A percentile compares a stretch with the other conserved stretches of the same genome.
Evolutionary conservation across 2,113 vertebrate genomes (phyloP).

Genomic region (Maccullochella peelii): DNA sequence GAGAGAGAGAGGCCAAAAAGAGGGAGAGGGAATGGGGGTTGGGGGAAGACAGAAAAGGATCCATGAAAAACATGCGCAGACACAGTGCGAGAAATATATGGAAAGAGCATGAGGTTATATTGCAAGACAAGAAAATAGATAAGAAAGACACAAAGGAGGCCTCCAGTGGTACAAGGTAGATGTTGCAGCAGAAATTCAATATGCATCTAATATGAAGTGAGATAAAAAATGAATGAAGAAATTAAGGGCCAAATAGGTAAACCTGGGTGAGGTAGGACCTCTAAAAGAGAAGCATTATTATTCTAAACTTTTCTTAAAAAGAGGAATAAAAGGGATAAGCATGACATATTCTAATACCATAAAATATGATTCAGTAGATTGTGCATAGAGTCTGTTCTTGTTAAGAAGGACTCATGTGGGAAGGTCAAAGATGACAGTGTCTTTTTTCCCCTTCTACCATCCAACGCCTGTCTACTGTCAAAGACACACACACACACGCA

Average conservation of each 20-base stretch:
- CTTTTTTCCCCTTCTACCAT: constrained; percentile 28
- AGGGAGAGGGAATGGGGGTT: constrained; percentile 31
- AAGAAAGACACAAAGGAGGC: constrained; percentile 42
- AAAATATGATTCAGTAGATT: constrained; percentile 44
- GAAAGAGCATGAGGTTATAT: constrained; percentile 40
- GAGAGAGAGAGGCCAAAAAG: constrained; percentile 49
- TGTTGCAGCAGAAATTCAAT: constrained; percentile 32
- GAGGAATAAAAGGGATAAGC: neutral
- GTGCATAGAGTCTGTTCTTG: constrained; percentile 39
- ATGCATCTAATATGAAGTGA: constrained; percentile 4
- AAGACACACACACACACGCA: constrained; percentile 36
- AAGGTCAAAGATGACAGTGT: constrained; percentile 76
- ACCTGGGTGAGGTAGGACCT: neutral
- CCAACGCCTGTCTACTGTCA: constrained; percentile 45
- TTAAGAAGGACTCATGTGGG: constrained; percentile 43
- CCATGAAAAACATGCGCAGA: constrained; percentile 47
- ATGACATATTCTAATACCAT: constrained; percentile 27
- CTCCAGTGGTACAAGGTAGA: constrained; percentile 55
- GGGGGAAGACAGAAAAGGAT: constrained; percentile 37
- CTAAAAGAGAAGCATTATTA: neutral
- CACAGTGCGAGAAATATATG: constrained; percentile 43
- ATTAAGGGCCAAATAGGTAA: constrained; percentile 8
- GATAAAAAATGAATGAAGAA: constrained; percentile 24
- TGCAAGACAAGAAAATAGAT: constrained; percentile 31
- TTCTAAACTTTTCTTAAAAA: neutral